Evolutionary conservation across 1,140 invertebrate species (phyloP).

Genomic region (Drosophila mojavensis): DNA sequence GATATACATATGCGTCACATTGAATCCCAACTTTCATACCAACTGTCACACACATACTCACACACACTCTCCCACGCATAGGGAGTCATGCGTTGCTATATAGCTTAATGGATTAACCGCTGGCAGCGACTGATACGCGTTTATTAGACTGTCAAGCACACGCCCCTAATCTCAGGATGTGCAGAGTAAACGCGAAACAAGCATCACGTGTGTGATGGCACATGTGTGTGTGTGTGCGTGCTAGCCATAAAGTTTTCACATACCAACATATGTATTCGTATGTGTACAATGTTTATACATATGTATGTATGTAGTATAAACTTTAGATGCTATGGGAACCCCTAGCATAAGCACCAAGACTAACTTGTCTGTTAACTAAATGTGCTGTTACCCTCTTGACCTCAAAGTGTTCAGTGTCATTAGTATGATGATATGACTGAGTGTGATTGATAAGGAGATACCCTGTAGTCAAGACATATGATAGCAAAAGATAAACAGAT

Average conservation of each 20-base stretch:
- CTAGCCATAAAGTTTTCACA: constrained; percentile 26
- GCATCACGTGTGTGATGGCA: constrained; percentile 30
- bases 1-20: constrained; percentile 74
- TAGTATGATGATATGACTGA: not conserved
- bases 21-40: constrained; percentile 32
- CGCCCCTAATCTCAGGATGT: constrained; percentile 58
- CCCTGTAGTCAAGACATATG: not conserved
- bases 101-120: constrained; percentile 78
- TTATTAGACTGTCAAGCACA: constrained; percentile 80
- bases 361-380: constrained; percentile 32
- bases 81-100: constrained; percentile 36
- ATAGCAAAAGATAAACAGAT: no score
- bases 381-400: constrained; percentile 26
- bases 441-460: not conserved
- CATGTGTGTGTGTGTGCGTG: not conserved
- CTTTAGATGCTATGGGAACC: not conserved
- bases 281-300: not conserved
- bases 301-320: not conserved
- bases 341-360: constrained; percentile 9
- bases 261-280: constrained; percentile 5
- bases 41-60: constrained; percentile 24
- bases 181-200: constrained; percentile 28
- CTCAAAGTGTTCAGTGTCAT: constrained; percentile 17
- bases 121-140: constrained; percentile 75
- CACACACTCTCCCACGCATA: not conserved